Conservation (phyloP, 2,888 invertebrate species). For the Diarsia mendica region DNA sequence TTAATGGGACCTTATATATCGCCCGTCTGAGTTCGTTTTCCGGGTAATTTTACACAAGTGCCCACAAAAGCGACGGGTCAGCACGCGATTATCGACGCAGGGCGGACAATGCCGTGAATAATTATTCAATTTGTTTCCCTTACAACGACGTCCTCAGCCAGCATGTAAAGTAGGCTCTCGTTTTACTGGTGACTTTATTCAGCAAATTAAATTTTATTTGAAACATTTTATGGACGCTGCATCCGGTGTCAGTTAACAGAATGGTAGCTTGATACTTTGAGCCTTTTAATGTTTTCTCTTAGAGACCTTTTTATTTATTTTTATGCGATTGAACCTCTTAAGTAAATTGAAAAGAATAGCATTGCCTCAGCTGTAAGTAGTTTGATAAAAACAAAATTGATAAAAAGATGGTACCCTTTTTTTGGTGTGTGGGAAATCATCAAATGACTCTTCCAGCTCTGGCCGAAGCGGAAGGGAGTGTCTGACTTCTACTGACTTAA, state of each 20-base stretch:
- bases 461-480: no score
- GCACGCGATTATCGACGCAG: conserved; percentile 78
- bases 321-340: background rate
- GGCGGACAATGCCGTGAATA: conserved; percentile 80
- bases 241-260: background rate
- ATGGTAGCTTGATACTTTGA: conserved; percentile 4
- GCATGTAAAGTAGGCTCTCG: conserved; percentile 61
- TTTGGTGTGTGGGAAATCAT: no score
- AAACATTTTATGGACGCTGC: conserved; percentile 15
- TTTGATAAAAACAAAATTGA: background rate
- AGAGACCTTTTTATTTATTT: background rate
- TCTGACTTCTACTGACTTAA: no score
- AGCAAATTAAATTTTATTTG: conserved; percentile 31
- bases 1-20: no score
- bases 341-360: background rate
- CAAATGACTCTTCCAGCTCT: no score
- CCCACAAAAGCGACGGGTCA: conserved; percentile 79
- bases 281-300: background rate
- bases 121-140: conserved; percentile 87
- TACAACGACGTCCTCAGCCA: conserved; percentile 48
- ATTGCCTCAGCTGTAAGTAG: background rate
- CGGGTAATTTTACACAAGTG: conserved; percentile 71
- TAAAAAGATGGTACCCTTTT: background rate
- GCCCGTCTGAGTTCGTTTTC: conserved; percentile 62
- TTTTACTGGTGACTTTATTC: conserved; percentile 38